These are phyloP conservation scores for Anableps anableps DNA, from an alignment of 2,797 vertebrate genomes.

Conservation along the genomic window DNA sequence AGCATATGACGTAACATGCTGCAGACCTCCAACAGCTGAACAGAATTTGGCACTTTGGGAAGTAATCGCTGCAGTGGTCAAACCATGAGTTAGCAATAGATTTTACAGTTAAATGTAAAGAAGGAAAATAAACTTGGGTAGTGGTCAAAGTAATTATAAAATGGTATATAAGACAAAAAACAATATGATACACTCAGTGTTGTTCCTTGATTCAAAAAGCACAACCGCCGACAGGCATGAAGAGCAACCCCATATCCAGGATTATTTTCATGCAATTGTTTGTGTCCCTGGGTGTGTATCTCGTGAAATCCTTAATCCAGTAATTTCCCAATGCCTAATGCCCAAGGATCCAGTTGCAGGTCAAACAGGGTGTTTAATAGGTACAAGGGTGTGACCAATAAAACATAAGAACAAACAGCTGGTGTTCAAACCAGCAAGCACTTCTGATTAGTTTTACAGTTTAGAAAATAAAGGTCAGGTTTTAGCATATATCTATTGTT, in stretches of 20 bases:
- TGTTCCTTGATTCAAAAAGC: constrained; percentile 27
- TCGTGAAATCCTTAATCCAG: constrained; percentile 68
- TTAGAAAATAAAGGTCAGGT: constrained; percentile 9
- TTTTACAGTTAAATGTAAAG: not conserved
- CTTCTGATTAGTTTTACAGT: constrained; percentile 17
- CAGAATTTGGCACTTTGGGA: not conserved
- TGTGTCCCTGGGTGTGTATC: constrained; percentile 64
- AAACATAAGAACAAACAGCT: constrained; percentile 39
- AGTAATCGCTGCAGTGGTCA: not conserved
- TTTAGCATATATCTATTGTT: constrained; percentile 8
- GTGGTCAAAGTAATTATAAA: constrained; percentile 46
- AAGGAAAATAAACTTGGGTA: constrained; percentile 45
- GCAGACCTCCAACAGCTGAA: not conserved
- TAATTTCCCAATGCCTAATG: constrained; percentile 56
- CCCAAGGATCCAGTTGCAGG: constrained; percentile 68
- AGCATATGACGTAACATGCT: constrained; percentile 27
- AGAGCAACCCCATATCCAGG: constrained; percentile 48
- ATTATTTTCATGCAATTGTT: constrained; percentile 71
- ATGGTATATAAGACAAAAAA: constrained; percentile 46
- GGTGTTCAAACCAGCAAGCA: constrained; percentile 20
- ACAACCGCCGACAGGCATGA: constrained; percentile 36
- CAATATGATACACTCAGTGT: constrained; percentile 58
- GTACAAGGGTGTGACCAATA: constrained; percentile 48
- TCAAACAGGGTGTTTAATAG: constrained; percentile 62
- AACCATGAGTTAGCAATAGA: not conserved